These are phyloP conservation scores for Peromyscus nudipes DNA, from an alignment of 2,797 vertebrate species.

Conservation along the genomic window DNA sequence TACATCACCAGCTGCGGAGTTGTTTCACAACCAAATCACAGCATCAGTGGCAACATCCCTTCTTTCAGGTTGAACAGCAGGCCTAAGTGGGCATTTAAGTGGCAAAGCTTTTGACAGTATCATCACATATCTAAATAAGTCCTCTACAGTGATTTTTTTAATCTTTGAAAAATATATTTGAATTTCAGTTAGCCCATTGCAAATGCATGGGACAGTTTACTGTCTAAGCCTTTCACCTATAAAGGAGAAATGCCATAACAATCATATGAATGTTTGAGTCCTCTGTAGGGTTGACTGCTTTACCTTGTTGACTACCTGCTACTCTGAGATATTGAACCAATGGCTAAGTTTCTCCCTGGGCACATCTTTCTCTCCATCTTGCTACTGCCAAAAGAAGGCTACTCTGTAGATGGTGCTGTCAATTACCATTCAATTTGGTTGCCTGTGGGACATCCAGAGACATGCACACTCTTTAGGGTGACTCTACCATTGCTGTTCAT, in stretches of 20 bases:
- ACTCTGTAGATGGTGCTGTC: neutral
- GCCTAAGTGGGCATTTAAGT: neutral
- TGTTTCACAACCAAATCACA: neutral
- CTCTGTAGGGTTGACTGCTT: neutral
- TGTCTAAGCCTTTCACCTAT: neutral
- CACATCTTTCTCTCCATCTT: neutral
- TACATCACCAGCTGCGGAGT: neutral
- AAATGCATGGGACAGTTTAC: neutral
- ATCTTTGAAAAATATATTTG: neutral
- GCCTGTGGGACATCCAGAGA: neutral
- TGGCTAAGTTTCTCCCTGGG: neutral
- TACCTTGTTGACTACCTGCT: neutral
- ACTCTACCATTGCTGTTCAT: neutral
- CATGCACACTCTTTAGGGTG: neutral
- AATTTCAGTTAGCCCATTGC: neutral
- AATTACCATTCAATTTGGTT: neutral
- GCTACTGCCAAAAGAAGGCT: neutral
- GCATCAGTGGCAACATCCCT: neutral
- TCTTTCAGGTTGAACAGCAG: conserved; percentile 3
- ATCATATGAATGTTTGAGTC: neutral
- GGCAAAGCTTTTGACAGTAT: neutral
- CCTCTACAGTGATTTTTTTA: neutral
- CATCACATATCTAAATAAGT: neutral
- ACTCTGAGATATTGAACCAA: neutral
- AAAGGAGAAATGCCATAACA: neutral